Conservation (phyloP, 2,797 vertebrate genomes). For the Tympanoctomys barrerae region DNA sequence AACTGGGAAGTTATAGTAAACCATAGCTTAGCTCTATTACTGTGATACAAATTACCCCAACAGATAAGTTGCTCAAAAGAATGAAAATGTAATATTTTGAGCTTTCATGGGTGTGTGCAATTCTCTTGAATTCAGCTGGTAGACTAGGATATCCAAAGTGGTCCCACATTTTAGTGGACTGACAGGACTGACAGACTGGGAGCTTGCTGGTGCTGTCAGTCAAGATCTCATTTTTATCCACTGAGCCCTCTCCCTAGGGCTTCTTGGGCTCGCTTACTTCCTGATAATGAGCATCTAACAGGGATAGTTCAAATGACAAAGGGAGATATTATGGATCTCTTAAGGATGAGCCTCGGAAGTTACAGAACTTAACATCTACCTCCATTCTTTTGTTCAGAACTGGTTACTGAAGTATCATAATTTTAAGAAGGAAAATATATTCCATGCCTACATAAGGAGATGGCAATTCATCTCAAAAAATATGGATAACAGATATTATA, state of each 20-base stretch:
- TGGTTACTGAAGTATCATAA: not conserved
- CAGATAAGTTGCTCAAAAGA: not conserved
- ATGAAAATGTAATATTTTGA: not conserved
- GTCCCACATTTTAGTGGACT: not conserved
- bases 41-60: not conserved
- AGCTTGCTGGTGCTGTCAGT: not conserved
- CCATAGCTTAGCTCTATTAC: not conserved
- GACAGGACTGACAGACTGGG: not conserved
- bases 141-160: not conserved
- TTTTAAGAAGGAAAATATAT: not conserved
- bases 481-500: not conserved
- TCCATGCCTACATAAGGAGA: not conserved
- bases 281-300: not conserved
- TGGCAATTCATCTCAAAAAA: not conserved
- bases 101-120: not conserved
- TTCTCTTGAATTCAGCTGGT: not conserved
- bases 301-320: not conserved
- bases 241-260: not conserved
- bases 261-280: not conserved
- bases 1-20: not conserved
- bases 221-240: not conserved
- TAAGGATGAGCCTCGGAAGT: not conserved
- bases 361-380: not conserved
- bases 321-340: not conserved
- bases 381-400: not conserved